Evolutionary conservation across 2,113 vertebrate species (phyloP).

Genomic region (Chiloscyllium plagiosum): DNA sequence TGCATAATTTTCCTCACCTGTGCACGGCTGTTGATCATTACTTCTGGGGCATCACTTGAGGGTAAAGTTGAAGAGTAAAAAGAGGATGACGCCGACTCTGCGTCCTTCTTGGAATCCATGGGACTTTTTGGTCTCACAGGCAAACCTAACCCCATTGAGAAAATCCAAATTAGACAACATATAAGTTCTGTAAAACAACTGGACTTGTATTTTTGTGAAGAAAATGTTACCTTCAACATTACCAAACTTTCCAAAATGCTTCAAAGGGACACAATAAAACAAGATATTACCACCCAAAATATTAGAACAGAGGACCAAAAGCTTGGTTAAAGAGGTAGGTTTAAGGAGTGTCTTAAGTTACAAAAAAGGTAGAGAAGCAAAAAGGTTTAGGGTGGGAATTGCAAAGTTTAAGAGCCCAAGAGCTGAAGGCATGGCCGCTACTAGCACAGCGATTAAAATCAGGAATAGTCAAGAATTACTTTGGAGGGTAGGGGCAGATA

Average conservation of each 20-base stretch:
- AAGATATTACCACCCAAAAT: neutral
- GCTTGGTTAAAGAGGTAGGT: neutral
- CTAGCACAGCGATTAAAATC: no score
- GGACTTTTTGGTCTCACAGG: slow-evolving; percentile 90
- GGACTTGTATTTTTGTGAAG: neutral
- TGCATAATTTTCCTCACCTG: slow-evolving; percentile 61
- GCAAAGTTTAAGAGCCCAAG: no score
- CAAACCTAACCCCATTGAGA: slow-evolving; percentile 64
- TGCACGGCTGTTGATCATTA: slow-evolving; percentile 62
- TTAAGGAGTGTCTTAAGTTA: neutral
- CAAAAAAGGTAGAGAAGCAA: neutral
- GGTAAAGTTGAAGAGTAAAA: slow-evolving; percentile 80
- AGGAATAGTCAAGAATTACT: no score
- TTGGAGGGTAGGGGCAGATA: no score
- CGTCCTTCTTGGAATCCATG: slow-evolving; percentile 81
- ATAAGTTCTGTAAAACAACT: neutral
- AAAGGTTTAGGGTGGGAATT: neutral
- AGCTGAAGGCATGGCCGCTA: no score
- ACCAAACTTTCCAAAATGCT: neutral
- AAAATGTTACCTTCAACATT: neutral
- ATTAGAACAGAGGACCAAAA: neutral
- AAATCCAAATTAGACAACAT: neutral
- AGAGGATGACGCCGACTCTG: slow-evolving; percentile 72
- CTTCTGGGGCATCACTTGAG: slow-evolving; percentile 82
- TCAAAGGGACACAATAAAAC: neutral